Evolutionary conservation across 1,140 invertebrate genomes (phyloP).

Genomic region (Bathynomus jamesi): DNA sequence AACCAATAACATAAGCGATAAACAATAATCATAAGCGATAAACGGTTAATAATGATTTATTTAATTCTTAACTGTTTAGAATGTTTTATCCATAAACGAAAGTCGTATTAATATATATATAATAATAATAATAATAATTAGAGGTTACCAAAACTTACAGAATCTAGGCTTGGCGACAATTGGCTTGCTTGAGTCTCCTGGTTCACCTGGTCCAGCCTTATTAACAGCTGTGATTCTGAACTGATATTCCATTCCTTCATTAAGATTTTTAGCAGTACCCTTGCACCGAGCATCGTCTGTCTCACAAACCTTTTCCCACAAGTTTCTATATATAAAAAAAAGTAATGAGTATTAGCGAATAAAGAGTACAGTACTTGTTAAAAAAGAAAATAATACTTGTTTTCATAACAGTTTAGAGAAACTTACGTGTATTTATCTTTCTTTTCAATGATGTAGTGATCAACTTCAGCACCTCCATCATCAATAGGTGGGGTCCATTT

Average conservation of each 20-base stretch:
- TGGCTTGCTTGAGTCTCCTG: constrained; percentile 63
- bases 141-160: constrained; percentile 48
- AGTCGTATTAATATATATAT: no score
- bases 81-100: no score
- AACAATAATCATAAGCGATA: no score
- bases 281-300: constrained; percentile 61
- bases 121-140: background rate
- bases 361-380: no score
- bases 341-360: no score
- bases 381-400: background rate
- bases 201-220: constrained; percentile 84
- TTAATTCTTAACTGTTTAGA: no score
- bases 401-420: background rate
- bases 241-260: constrained; percentile 96
- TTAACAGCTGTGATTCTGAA: constrained; percentile 95
- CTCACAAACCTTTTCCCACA: constrained; percentile 84
- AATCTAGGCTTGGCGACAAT: constrained; percentile 86
- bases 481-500: constrained; percentile 62
- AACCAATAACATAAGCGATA: no score
- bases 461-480: constrained; percentile 86
- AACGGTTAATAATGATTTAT: no score
- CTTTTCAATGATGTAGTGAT: constrained; percentile 92
- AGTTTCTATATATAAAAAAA: constrained; percentile 55
- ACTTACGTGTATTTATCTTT: constrained; percentile 77
- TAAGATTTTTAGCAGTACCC: constrained; percentile 71